phyloP scores from a whole-genome alignment of 1,140 invertebrate species.

The Tetramorium simillimum region DNA sequence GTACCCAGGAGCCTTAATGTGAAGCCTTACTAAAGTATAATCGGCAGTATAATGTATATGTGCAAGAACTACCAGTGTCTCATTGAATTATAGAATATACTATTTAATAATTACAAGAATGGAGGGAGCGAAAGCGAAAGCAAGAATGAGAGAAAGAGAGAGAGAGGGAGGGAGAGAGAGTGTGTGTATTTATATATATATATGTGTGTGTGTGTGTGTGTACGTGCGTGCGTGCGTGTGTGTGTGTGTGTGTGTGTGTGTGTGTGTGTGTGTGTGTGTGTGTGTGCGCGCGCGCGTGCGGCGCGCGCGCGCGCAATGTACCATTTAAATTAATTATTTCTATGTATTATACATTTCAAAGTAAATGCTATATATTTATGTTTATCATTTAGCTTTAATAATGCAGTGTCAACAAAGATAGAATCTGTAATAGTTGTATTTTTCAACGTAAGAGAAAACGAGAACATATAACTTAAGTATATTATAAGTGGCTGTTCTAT shows the following conservation, averaged over 20 bases:
- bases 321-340: slow-evolving; percentile 67
- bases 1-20: too few species aligned
- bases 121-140: neutral
- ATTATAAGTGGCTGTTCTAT: slow-evolving; percentile 17
- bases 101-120: neutral
- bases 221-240: too few species aligned
- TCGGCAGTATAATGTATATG: neutral
- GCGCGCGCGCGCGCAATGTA: slow-evolving; percentile 7
- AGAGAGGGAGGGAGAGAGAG: neutral
- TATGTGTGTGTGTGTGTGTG: too few species aligned
- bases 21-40: neutral
- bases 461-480: slow-evolving; percentile 3
- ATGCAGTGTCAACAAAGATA: slow-evolving; percentile 29
- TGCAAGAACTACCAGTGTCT: slow-evolving; percentile 9
- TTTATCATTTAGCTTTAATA: slow-evolving; percentile 54
- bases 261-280: too few species aligned
- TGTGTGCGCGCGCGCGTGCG: too few species aligned
- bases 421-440: slow-evolving; percentile 34
- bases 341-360: slow-evolving; percentile 82
- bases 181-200: too few species aligned
- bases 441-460: neutral
- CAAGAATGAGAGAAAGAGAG: neutral
- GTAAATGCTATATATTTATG: slow-evolving; percentile 70
- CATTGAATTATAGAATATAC: slow-evolving; percentile 1
- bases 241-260: too few species aligned